phyloP scores from a whole-genome alignment of 2,888 invertebrate genomes.

The Junonia oenone region DNA sequence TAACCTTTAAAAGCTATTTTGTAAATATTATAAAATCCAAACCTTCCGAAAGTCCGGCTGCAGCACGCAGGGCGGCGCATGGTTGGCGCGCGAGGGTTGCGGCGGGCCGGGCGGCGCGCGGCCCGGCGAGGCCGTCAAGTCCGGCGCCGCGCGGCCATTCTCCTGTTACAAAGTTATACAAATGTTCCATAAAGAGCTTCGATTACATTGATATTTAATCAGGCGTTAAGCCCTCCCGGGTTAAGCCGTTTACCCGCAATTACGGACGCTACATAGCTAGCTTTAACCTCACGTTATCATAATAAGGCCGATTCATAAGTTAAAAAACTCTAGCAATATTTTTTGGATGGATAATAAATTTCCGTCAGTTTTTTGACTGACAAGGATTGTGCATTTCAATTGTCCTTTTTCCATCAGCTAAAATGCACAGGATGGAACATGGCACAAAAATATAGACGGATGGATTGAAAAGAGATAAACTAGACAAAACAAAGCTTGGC shows the following conservation, averaged over 20 bases:
- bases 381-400: neutral
- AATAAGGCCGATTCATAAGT: neutral
- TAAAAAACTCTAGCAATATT: neutral
- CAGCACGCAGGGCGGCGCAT: constrained; percentile 87
- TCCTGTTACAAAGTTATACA: constrained; percentile 73
- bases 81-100: constrained; percentile 84
- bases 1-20: too few species aligned
- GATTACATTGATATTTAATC: too few species aligned
- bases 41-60: constrained; percentile 96
- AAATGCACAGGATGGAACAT: neutral
- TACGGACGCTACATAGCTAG: too few species aligned
- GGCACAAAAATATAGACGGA: constrained; percentile 1
- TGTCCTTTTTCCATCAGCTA: neutral
- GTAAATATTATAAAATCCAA: constrained; percentile 21
- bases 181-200: neutral
- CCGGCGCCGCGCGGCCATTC: constrained; percentile 94
- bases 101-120: constrained; percentile 86
- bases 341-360: neutral
- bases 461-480: constrained; percentile 3
- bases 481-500: constrained; percentile 18
- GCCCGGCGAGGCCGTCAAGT: constrained; percentile 93
- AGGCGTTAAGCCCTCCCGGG: too few species aligned
- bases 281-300: too few species aligned
- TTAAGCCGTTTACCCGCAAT: too few species aligned
- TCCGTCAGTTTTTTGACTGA: neutral